These are phyloP conservation scores for Microtus oregoni DNA, from an alignment of 2,113 vertebrate genomes.

Conservation along the genomic window DNA sequence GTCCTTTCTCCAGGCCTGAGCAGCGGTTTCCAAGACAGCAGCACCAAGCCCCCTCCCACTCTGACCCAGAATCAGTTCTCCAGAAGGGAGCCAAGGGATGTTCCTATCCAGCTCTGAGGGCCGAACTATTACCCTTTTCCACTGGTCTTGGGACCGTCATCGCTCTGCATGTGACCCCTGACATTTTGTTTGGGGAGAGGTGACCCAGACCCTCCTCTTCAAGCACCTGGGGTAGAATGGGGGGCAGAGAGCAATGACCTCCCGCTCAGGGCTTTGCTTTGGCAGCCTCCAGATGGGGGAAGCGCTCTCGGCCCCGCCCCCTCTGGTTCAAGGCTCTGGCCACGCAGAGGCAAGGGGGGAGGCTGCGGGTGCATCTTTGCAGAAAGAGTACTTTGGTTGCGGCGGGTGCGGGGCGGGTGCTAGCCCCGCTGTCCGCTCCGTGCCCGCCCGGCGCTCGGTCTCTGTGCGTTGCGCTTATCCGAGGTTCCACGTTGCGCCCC, in stretches of 20 bases:
- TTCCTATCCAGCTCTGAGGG: neutral
- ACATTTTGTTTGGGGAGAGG: neutral
- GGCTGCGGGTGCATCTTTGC: neutral
- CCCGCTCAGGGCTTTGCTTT: neutral
- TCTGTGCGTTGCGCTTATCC: neutral
- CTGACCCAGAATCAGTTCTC: neutral
- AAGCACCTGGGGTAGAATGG: neutral
- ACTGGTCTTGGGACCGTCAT: neutral
- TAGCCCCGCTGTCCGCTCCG: neutral
- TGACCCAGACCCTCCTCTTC: neutral
- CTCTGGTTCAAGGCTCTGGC: neutral
- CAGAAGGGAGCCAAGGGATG: neutral
- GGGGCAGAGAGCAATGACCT: neutral
- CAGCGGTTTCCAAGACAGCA: neutral
- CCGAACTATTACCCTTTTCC: neutral
- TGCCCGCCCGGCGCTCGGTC: neutral
- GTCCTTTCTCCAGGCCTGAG: neutral
- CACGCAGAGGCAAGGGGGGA: neutral
- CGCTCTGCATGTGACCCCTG: neutral
- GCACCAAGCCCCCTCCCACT: neutral
- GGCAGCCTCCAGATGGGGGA: neutral
- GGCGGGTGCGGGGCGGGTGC: neutral
- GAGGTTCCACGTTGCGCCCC: neutral
- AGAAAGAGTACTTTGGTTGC: constrained; percentile 45
- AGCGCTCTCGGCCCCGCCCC: neutral